Evolutionary conservation across 2,888 invertebrate genomes (phyloP).

Genomic region (Orchesella flavescens): DNA sequence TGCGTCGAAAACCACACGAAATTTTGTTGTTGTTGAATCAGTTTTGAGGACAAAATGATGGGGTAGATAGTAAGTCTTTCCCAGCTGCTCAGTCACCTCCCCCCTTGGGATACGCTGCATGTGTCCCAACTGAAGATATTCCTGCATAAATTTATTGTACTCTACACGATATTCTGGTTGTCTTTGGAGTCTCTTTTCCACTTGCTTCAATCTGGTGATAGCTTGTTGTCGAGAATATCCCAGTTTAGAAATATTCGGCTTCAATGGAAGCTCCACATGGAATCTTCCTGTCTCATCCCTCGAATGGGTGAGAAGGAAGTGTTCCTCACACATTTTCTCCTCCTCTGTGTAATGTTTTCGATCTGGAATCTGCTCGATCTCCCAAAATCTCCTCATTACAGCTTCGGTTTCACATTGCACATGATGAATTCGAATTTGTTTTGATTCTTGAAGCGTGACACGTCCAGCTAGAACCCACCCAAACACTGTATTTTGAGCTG

Average conservation of each 20-base stretch:
- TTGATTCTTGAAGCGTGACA: not conserved
- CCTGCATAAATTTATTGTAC: slow-evolving; percentile 68
- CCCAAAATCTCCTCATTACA: not conserved
- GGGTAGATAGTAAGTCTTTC: slow-evolving; percentile 18
- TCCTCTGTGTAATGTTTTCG: not conserved
- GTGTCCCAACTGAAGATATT: slow-evolving; percentile 69
- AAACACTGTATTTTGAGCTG: slow-evolving; percentile 23
- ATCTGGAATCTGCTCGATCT: not conserved
- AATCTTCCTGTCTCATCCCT: slow-evolving; percentile 20
- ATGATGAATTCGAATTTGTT: not conserved
- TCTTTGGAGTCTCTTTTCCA: not conserved
- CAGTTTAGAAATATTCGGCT: not conserved
- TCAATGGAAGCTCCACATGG: slow-evolving; percentile 13
- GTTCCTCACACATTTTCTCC: slow-evolving; percentile 9
- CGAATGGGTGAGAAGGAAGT: not conserved
- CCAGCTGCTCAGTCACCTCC: not conserved
- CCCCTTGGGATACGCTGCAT: slow-evolving; percentile 60
- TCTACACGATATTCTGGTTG: slow-evolving; percentile 34
- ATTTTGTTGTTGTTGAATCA: slow-evolving; percentile 25
- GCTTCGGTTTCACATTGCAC: not conserved
- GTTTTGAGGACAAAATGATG: slow-evolving; percentile 40
- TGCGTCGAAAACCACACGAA: slow-evolving; percentile 31
- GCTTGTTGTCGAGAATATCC: slow-evolving; percentile 12
- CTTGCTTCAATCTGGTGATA: not conserved
- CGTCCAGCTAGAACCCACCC: slow-evolving; percentile 44